A percentile compares a stretch with the other conserved stretches of the same genome.
These are phyloP conservation scores for Phenganax subtilis DNA, from an alignment of 92 coral and sea anemone species.

Conservation along the genomic window DNA sequence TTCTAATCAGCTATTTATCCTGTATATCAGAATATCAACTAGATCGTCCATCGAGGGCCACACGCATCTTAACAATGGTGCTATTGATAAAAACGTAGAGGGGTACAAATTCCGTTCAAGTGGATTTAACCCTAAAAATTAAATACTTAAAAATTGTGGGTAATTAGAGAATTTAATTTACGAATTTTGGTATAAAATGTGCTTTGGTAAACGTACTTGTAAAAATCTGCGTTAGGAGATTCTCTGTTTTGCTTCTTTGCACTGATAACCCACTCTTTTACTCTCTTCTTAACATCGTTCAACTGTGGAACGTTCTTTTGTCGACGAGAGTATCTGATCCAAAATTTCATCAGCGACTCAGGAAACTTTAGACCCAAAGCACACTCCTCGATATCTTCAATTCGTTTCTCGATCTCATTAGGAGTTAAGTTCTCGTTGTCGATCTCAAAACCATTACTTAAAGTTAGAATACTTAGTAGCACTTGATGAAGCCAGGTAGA, in stretches of 20 bases:
- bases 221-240: constrained; percentile 65
- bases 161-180: too few relatives aligned
- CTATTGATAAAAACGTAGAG: too few relatives aligned
- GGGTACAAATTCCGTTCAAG: too few relatives aligned
- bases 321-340: constrained; percentile 57
- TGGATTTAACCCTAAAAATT: too few relatives aligned
- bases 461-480: constrained; percentile 45
- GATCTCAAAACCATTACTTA: constrained; percentile 50
- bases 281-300: constrained; percentile 43
- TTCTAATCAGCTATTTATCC: too few relatives aligned
- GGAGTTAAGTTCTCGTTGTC: constrained; percentile 52
- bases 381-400: constrained; percentile 50
- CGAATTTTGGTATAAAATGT: too few relatives aligned
- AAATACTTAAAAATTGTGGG: too few relatives aligned
- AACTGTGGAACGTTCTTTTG: constrained; percentile 49
- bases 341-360: constrained; percentile 57
- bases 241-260: constrained; percentile 27
- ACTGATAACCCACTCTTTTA: constrained; percentile 43
- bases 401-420: constrained; percentile 56
- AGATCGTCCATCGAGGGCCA: too few relatives aligned
- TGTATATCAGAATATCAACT: too few relatives aligned
- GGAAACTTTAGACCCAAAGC: constrained; percentile 12
- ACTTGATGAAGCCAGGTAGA: constrained; percentile 56
- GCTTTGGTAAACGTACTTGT: constrained; percentile 53
- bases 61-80: too few relatives aligned